Percentiles rank a stretch among this genome's conserved stretches.
These are phyloP conservation scores for Carpatolechia fugitivella DNA, from an alignment of 2,888 invertebrate genomes.

Conservation along the genomic window DNA sequence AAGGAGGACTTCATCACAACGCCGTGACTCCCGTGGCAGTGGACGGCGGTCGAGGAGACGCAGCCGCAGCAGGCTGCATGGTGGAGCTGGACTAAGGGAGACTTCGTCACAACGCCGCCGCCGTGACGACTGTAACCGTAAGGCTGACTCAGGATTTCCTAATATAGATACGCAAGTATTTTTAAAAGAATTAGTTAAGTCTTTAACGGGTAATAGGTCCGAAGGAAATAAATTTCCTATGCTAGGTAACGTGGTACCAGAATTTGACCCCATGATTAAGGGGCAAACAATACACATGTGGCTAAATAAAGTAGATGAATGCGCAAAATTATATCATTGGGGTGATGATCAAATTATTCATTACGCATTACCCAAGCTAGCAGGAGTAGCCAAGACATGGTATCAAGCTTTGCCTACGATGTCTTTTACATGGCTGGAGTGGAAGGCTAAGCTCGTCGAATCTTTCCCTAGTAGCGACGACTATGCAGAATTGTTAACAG, in stretches of 20 bases:
- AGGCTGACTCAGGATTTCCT: too few relatives aligned
- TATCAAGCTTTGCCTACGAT: constrained; percentile 20
- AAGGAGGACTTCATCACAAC: too few relatives aligned
- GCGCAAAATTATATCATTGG: constrained; percentile 18
- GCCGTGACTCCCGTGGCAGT: too few relatives aligned
- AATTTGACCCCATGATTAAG: constrained; percentile 23
- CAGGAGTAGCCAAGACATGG: constrained; percentile 19
- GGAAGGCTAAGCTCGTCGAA: constrained; percentile 19
- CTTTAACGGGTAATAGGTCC: background rate
- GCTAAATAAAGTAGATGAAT: constrained; percentile 21
- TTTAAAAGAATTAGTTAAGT: background rate
- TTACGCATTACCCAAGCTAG: constrained; percentile 19
- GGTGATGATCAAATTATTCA: constrained; percentile 16
- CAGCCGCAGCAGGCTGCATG: too few relatives aligned
- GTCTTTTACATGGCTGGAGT: constrained; percentile 19
- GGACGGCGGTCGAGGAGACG: too few relatives aligned
- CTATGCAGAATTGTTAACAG: constrained; percentile 20
- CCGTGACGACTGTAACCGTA: too few relatives aligned
- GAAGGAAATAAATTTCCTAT: constrained; percentile 21
- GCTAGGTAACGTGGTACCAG: constrained; percentile 19
- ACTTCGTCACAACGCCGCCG: too few relatives aligned
- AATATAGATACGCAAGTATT: too few relatives aligned
- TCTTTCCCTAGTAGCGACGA: constrained; percentile 23
- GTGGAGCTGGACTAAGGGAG: too few relatives aligned
- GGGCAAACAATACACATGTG: constrained; percentile 19